Conservation (phyloP, 2,888 invertebrate species). For the Euzophera pinguis region DNA sequence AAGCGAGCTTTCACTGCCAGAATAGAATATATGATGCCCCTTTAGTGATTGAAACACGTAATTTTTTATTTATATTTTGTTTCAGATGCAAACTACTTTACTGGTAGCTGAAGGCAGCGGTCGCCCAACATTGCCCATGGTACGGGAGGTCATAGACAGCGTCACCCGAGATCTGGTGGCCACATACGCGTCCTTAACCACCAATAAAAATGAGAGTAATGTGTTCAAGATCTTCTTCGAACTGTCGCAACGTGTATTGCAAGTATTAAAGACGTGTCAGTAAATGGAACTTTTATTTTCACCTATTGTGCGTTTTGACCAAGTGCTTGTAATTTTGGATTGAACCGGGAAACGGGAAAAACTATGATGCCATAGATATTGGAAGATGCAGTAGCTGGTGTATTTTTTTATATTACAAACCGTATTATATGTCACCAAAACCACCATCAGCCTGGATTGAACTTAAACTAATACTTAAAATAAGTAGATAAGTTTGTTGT, state of each 20-base stretch:
- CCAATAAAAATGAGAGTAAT: conserved; percentile 18
- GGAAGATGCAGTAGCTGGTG: too few species aligned
- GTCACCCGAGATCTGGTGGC: conserved; percentile 41
- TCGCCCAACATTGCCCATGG: conserved; percentile 31
- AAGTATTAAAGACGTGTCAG: conserved; percentile 40
- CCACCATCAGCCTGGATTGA: too few species aligned
- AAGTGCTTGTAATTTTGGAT: too few species aligned
- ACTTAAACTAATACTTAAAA: too few species aligned
- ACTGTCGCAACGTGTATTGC: conserved; percentile 38
- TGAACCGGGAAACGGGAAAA: too few species aligned
- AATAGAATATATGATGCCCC: too few species aligned
- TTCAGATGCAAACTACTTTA: conserved; percentile 37
- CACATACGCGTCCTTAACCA: conserved; percentile 37
- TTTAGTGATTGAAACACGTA: not conserved
- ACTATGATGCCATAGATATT: too few species aligned
- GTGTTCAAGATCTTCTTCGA: conserved; percentile 37
- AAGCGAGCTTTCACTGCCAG: too few species aligned
- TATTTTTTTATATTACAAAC: too few species aligned
- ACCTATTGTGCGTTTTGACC: not conserved
- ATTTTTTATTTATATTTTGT: not conserved
- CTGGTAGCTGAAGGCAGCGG: conserved; percentile 31
- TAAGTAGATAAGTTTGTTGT: too few species aligned
- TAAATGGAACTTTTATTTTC: not conserved
- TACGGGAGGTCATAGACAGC: conserved; percentile 31
- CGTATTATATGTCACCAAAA: too few species aligned